phyloP scores from a whole-genome alignment of 2,113 vertebrate genomes.

The Vidua macroura region DNA sequence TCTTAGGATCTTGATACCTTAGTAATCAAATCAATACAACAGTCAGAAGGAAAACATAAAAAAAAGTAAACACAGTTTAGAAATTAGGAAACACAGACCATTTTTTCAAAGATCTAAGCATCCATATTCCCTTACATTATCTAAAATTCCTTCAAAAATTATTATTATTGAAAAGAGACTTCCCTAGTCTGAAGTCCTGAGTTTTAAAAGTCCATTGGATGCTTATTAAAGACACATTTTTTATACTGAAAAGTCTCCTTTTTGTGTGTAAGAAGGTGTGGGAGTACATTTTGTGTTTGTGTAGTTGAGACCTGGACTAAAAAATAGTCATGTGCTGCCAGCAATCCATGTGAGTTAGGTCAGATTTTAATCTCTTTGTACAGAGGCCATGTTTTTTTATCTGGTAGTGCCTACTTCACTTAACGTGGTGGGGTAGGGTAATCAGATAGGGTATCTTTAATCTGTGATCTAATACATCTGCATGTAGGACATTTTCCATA shows the following conservation, averaged over 20 bases:
- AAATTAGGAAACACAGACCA: background rate
- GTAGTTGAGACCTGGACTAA: background rate
- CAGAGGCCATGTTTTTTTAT: background rate
- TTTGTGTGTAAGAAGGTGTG: background rate
- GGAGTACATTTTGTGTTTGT: background rate
- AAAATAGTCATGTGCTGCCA: background rate
- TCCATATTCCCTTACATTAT: background rate
- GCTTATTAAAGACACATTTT: background rate
- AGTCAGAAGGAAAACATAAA: background rate
- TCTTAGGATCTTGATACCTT: background rate
- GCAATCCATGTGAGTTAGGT: background rate
- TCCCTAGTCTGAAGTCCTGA: background rate
- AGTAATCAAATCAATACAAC: background rate
- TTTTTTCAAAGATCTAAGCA: background rate
- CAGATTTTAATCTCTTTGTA: constrained; percentile 34
- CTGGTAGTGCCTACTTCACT: background rate
- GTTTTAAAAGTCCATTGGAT: background rate
- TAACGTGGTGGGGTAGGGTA: background rate
- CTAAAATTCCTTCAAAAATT: background rate
- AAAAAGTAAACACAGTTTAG: background rate
- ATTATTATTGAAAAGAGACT: background rate
- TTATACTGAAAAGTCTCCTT: background rate
- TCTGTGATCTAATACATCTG: background rate
- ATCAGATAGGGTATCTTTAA: constrained; percentile 3
- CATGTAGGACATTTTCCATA: background rate